phyloP scores from a whole-genome alignment of 2,888 invertebrate genomes.

The Cataglyphis altisquamis region DNA sequence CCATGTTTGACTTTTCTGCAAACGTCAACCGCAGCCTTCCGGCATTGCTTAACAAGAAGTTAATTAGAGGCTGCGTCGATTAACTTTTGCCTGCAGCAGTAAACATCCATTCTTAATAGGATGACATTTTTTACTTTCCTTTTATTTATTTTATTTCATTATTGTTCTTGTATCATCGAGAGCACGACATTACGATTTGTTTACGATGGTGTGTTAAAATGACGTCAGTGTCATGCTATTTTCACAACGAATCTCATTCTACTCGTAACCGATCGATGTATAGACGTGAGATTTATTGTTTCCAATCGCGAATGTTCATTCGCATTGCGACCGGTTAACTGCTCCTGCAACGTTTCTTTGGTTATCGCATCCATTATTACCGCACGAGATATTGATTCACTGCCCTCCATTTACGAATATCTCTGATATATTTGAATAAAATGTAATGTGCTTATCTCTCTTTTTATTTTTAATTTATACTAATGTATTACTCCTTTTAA shows the following conservation, averaged over 20 bases:
- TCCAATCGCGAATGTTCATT: conserved; percentile 1
- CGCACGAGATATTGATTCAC: conserved; percentile 33
- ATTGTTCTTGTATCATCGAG: not conserved
- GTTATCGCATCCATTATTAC: conserved; percentile 45
- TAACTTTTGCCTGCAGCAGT: conserved; percentile 34
- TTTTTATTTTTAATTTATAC: conserved; percentile 16
- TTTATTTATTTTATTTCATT: conserved; percentile 17
- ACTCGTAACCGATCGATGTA: not conserved
- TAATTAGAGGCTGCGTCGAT: conserved; percentile 67
- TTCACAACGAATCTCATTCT: not conserved
- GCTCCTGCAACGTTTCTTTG: conserved; percentile 35
- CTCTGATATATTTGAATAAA: conserved; percentile 18
- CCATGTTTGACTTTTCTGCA: not conserved
- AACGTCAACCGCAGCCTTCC: conserved; percentile 5
- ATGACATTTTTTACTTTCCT: conserved; percentile 38
- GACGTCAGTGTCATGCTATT: conserved; percentile 32
- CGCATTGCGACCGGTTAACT: conserved; percentile 9
- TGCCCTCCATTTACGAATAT: conserved; percentile 12
- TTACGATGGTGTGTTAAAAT: not conserved
- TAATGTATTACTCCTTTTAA: not conserved
- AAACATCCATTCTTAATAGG: conserved; percentile 59
- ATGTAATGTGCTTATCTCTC: conserved; percentile 1
- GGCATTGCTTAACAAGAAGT: conserved; percentile 52
- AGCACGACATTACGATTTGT: conserved; percentile 6
- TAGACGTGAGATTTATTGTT: conserved; percentile 24